Percentiles rank a stretch among this genome's conserved stretches.
Evolutionary conservation across 2,888 invertebrate species (phyloP).

Genomic region (Brenthis daphne): DNA sequence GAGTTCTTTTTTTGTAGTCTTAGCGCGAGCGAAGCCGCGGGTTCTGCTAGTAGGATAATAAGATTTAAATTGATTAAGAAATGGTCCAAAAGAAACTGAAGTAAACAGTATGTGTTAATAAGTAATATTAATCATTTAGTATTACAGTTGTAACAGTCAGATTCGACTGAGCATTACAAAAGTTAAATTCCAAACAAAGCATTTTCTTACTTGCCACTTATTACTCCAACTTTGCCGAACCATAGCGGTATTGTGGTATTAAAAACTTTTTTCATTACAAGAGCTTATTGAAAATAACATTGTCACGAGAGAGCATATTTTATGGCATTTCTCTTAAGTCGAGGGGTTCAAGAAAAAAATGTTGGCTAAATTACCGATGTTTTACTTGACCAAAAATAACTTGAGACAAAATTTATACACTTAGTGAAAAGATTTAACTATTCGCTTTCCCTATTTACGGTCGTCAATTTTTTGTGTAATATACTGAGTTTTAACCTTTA

Average conservation of each 20-base stretch:
- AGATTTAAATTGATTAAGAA: no score
- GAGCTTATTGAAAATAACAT: slow-evolving; percentile 77
- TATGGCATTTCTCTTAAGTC: slow-evolving; percentile 36
- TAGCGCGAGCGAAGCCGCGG: no score
- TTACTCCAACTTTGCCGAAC: slow-evolving; percentile 46
- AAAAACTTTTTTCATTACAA: slow-evolving; percentile 79
- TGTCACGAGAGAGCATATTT: slow-evolving; percentile 53
- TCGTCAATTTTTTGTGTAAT: no score
- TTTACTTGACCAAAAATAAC: slow-evolving; percentile 16
- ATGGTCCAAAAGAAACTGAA: no score
- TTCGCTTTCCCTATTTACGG: no score
- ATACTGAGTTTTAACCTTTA: no score
- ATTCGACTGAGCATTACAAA: slow-evolving; percentile 41
- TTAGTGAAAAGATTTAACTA: slow-evolving; percentile 1
- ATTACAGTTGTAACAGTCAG: slow-evolving; percentile 16
- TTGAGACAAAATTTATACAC: neutral
- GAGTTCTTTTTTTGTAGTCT: no score
- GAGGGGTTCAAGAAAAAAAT: slow-evolving; percentile 25
- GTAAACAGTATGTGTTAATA: neutral
- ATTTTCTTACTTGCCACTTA: slow-evolving; percentile 49
- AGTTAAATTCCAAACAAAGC: slow-evolving; percentile 49
- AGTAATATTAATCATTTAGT: slow-evolving; percentile 22
- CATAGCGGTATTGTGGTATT: slow-evolving; percentile 62
- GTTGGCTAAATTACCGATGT: slow-evolving; percentile 18
- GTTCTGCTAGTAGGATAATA: no score